phyloP scores from a whole-genome alignment of 92 coral and sea anemone genomes.

The Hydrozoanthus gracilis region DNA sequence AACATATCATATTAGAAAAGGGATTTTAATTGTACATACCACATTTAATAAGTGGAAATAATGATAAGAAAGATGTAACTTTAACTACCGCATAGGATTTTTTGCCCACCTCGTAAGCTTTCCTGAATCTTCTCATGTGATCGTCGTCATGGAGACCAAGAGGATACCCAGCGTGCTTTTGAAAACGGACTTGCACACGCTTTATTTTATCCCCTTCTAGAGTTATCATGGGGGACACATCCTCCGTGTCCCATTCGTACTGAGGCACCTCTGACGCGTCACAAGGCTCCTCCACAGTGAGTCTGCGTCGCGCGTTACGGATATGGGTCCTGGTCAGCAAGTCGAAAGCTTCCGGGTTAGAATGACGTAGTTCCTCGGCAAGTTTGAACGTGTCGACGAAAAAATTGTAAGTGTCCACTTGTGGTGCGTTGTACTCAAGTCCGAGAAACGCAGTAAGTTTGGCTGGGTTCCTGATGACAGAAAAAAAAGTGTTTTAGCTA shows the following conservation, averaged over 20 bases:
- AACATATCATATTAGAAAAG: too few species aligned
- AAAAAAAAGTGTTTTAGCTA: not conserved
- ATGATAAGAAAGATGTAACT: too few species aligned
- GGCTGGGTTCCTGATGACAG: not conserved
- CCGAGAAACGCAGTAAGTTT: constrained; percentile 3
- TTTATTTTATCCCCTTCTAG: not conserved
- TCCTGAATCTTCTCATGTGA: not conserved
- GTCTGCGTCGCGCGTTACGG: constrained; percentile 31
- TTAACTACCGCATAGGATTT: too few species aligned
- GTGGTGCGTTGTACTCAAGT: constrained; percentile 1
- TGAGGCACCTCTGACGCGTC: not conserved
- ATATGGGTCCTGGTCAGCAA: constrained; percentile 10
- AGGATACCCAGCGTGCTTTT: constrained; percentile 12
- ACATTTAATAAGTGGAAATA: too few species aligned
- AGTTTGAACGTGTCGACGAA: constrained; percentile 7
- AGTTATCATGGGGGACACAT: not conserved
- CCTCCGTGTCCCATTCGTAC: constrained; percentile 12
- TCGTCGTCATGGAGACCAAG: not conserved
- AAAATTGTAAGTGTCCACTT: constrained; percentile 2
- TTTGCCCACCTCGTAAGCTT: not conserved
- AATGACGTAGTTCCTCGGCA: constrained; percentile 15
- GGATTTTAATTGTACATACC: too few species aligned
- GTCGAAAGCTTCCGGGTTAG: constrained; percentile 43
- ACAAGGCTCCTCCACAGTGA: constrained; percentile 30
- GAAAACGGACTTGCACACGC: not conserved